Conservation (phyloP, 2,888 invertebrate genomes). For the Drosophila testacea region DNA sequence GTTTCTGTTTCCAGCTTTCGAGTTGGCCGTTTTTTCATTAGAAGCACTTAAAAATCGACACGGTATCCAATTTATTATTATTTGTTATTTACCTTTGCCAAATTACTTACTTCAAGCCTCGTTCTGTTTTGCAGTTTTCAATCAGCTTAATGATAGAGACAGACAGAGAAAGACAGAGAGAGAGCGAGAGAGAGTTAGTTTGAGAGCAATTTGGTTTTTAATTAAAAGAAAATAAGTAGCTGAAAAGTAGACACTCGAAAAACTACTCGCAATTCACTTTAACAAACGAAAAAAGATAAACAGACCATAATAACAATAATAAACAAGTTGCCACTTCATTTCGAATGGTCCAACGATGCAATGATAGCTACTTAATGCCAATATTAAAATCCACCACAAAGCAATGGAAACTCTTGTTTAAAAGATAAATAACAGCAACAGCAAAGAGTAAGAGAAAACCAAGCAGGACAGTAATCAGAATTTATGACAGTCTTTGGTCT, state of each 20-base stretch:
- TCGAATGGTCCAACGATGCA: conserved; percentile 64
- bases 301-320: conserved; percentile 73
- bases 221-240: conserved; percentile 75
- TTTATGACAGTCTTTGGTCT: conserved; percentile 63
- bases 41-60: conserved; percentile 78
- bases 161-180: neutral
- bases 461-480: conserved; percentile 61
- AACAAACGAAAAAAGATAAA: conserved; percentile 58
- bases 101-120: conserved; percentile 70
- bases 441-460: conserved; percentile 1
- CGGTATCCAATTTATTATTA: conserved; percentile 72
- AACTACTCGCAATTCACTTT: conserved; percentile 44
- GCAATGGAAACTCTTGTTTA: conserved; percentile 48
- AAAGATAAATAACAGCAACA: conserved; percentile 59
- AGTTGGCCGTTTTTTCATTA: conserved; percentile 57
- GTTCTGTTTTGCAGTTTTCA: conserved; percentile 59
- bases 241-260: conserved; percentile 46
- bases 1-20: conserved; percentile 47
- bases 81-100: conserved; percentile 72
- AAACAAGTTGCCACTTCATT: conserved; percentile 80
- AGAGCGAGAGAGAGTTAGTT: conserved; percentile 29
- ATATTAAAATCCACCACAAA: conserved; percentile 72
- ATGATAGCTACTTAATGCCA: conserved; percentile 73
- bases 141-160: conserved; percentile 72
- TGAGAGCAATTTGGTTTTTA: conserved; percentile 72